A percentile compares a stretch with the other conserved stretches of the same genome.
Conservation (phyloP, 53 echinoderm and acorn worm species). For the Luidia sarsii region DNA sequence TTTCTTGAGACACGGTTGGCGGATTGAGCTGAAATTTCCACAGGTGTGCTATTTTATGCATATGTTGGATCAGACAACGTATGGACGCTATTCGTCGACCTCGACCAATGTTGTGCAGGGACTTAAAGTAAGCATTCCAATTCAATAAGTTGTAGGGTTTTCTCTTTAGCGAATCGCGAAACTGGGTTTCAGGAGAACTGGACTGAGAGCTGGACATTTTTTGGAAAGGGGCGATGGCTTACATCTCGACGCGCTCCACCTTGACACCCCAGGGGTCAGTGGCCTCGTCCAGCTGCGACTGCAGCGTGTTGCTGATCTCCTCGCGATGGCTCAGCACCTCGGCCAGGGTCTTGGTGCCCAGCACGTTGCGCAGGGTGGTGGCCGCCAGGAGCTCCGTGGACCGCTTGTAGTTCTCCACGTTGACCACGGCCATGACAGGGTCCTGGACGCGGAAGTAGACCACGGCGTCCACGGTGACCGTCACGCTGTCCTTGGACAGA, state of each 20-base stretch:
- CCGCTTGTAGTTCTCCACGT: constrained; percentile 82
- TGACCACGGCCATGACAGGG: constrained; percentile 83
- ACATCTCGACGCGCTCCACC: constrained; percentile 65
- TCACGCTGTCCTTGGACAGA: constrained; percentile 92
- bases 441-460: constrained; percentile 92
- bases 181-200: too few relatives aligned
- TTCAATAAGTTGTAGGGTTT: too few relatives aligned
- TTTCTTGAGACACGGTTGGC: too few relatives aligned
- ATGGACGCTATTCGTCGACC: too few relatives aligned
- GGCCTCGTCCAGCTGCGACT: constrained; percentile 34
- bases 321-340: constrained; percentile 59
- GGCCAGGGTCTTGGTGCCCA: constrained; percentile 79
- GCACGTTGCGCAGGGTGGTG: constrained; percentile 91
- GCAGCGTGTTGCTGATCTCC: constrained; percentile 35
- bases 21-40: too few relatives aligned
- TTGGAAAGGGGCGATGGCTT: too few relatives aligned
- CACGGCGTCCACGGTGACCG: constrained; percentile 91
- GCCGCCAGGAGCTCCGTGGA: constrained; percentile 92
- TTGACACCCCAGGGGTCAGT: constrained; percentile 65
- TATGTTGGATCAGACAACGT: too few relatives aligned
- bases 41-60: too few relatives aligned
- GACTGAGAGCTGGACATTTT: too few relatives aligned
- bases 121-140: too few relatives aligned
- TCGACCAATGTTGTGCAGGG: too few relatives aligned
- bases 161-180: too few relatives aligned